Conservation (phyloP, 2,113 vertebrate genomes). For the Colius striatus region DNA sequence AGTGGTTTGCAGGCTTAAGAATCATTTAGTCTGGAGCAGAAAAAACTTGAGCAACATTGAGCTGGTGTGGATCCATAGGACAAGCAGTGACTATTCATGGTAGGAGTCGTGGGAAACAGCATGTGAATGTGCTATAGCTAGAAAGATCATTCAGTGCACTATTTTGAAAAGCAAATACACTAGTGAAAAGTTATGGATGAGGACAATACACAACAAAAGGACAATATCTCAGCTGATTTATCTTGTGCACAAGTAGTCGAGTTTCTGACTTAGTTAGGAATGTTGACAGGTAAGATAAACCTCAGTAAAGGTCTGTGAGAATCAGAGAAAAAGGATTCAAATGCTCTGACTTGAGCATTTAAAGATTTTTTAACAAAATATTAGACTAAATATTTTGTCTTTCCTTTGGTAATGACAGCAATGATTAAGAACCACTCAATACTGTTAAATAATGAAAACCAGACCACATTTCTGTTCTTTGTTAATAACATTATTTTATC, state of each 20-base stretch:
- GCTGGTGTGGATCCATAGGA: neutral
- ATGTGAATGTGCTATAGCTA: neutral
- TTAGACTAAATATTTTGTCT: slow-evolving; percentile 13
- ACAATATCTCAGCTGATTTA: neutral
- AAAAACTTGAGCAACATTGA: neutral
- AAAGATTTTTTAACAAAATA: neutral
- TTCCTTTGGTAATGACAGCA: neutral
- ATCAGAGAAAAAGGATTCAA: neutral
- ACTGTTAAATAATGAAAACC: slow-evolving; percentile 18
- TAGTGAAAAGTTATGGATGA: neutral
- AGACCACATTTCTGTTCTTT: neutral
- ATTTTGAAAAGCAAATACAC: neutral
- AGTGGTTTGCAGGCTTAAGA: neutral
- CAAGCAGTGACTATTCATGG: neutral
- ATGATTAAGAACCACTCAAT: slow-evolving; percentile 12
- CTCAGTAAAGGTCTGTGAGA: neutral
- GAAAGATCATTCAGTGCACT: neutral
- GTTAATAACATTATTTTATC: neutral
- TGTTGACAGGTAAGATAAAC: neutral
- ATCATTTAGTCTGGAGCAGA: neutral
- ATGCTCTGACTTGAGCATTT: neutral
- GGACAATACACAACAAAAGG: neutral
- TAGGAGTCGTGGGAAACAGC: neutral
- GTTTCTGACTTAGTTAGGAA: neutral
- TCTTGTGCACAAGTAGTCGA: neutral